Evolutionary conservation across 2,888 invertebrate species (phyloP), one percentile per base, ranked within the genome.

Genomic region (Tineola bisselliella): DNA sequence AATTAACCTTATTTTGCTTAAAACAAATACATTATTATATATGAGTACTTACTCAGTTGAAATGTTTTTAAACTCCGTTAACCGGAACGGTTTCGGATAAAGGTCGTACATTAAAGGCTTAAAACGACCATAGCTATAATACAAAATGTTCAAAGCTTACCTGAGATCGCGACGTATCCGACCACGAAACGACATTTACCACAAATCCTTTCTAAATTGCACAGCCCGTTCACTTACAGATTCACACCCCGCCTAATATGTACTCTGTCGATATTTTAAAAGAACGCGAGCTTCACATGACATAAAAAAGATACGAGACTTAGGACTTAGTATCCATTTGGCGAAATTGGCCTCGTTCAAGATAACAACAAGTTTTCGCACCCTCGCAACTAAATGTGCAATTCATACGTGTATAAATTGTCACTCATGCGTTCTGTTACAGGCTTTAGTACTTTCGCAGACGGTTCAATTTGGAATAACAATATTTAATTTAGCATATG

Each of bases 301-400:
- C 79, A 77, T 84, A 86, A 84, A 75, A 76, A 76, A 86, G 84
- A 86, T 84, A 84, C 82, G 82, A 76, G 75, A 76, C 80, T 81
- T 80, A 83, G 84, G 84, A 86, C 87, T 86, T 84, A 86, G 86
- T 87, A 84, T 84, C 87, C 87, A 87, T 88, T 88, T 86, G 82
- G 78, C 73, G 83, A 87, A 87, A 88, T 88, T 87, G 87, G 87
- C 75, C 81, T 81, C 80, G 78, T 82, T 80, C 74, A 72, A 84
- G 87, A 87, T 87, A 87, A 84, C 84, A 84, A 84, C 84, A 86
- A 86, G 80, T 84, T 84, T 81, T 87, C 87, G 80, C 86, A 84
- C 87, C 84, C 86, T 86, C 84, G 74, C 75, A 70, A 76, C 81
- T 78, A 84, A 87, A 84, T 84, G 84, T 79, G 84, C 81, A 82